These are phyloP conservation scores for Octonoba sinensis DNA, from an alignment of 2,888 invertebrate genomes.

Conservation along the genomic window DNA sequence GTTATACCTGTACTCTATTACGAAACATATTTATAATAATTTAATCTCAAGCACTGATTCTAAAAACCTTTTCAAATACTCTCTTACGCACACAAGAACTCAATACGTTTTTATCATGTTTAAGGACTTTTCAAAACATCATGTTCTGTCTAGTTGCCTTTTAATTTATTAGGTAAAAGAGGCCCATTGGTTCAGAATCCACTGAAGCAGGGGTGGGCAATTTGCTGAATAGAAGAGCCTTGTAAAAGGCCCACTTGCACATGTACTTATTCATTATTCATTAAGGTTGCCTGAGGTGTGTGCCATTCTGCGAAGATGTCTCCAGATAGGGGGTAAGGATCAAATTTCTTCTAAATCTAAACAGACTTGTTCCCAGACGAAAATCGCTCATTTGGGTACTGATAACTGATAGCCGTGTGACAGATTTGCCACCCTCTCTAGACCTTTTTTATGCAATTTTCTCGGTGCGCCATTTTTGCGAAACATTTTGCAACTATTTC, in stretches of 20 bases:
- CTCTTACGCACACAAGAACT: too few species aligned
- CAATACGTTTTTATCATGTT: too few species aligned
- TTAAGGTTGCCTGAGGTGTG: slow-evolving; percentile 24
- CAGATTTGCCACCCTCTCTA: slow-evolving; percentile 6
- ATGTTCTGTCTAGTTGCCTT: too few species aligned
- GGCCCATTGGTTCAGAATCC: too few species aligned
- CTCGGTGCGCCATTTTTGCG: not conserved
- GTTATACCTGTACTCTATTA: too few species aligned
- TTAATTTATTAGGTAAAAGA: too few species aligned
- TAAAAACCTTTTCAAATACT: too few species aligned
- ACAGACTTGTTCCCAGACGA: slow-evolving; percentile 43
- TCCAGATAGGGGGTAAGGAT: slow-evolving; percentile 36
- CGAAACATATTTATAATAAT: too few species aligned
- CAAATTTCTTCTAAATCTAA: slow-evolving; percentile 47
- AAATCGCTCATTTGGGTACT: slow-evolving; percentile 42
- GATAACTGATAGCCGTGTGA: slow-evolving; percentile 58
- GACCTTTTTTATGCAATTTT: not conserved
- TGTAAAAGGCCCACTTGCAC: slow-evolving; percentile 9
- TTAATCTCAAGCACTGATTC: too few species aligned
- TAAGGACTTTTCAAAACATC: too few species aligned
- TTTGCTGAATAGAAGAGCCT: not conserved
- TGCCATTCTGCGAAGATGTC: slow-evolving; percentile 35
- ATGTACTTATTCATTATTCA: slow-evolving; percentile 54
- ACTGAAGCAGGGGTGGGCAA: too few species aligned
- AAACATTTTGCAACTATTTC: not conserved